Conservation (phyloP, 2,888 invertebrate species). For the Mesorhabditis spiculigera region DNA sequence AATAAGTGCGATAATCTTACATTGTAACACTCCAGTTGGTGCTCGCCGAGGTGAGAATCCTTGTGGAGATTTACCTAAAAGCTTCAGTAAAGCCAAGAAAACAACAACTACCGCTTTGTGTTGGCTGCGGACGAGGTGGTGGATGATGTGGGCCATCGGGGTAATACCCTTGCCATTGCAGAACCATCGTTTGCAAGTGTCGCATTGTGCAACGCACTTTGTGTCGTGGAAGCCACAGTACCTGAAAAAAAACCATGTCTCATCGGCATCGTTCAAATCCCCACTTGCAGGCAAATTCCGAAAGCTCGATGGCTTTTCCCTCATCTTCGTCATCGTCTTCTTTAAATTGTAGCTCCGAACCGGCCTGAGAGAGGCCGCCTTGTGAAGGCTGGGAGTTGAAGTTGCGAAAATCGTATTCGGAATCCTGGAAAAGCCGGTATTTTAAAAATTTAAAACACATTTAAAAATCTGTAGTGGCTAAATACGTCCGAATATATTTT, state of each 20-base stretch:
- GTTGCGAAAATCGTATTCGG: not conserved
- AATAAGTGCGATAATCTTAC: not conserved
- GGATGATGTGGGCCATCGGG: slow-evolving; percentile 83
- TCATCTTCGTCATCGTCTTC: not conserved
- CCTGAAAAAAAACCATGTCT: slow-evolving; percentile 64
- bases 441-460: not conserved
- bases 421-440: not conserved
- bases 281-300: slow-evolving; percentile 61
- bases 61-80: slow-evolving; percentile 70
- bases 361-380: not conserved
- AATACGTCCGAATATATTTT: too few relatives aligned
- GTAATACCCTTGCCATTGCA: slow-evolving; percentile 80
- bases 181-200: slow-evolving; percentile 98
- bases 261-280: not conserved
- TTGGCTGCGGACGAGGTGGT: slow-evolving; percentile 96
- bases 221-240: slow-evolving; percentile 99
- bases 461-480: too few relatives aligned
- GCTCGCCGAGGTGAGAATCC: slow-evolving; percentile 95
- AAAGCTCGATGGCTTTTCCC: slow-evolving; percentile 24
- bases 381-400: not conserved
- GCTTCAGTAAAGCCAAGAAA: not conserved
- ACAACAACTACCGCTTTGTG: slow-evolving; percentile 87
- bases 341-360: not conserved
- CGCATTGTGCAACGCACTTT: slow-evolving; percentile 94
- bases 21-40: slow-evolving; percentile 91